Evolutionary conservation across 2,797 vertebrate species (phyloP).

Genomic region (Cottoperca gobio): DNA sequence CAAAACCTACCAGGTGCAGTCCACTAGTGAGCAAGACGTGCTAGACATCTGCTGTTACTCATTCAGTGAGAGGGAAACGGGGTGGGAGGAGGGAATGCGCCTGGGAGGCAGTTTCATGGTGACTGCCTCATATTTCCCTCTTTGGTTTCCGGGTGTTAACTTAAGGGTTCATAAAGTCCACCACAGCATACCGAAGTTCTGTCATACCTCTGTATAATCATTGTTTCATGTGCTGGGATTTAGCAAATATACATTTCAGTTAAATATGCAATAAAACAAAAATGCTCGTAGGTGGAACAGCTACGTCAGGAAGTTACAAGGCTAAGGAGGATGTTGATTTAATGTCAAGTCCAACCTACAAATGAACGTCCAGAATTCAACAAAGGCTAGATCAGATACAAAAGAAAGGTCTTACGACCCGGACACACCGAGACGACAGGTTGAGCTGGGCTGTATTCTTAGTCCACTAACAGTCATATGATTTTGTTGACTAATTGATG

Average conservation of each 20-base stretch:
- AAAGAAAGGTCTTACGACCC: background rate
- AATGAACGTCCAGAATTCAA: constrained; percentile 3
- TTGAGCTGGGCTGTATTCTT: background rate
- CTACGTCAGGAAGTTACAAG: constrained; percentile 6
- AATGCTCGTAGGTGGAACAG: background rate
- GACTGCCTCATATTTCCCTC: constrained; percentile 60
- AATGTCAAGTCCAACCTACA: background rate
- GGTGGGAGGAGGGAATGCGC: constrained; percentile 53
- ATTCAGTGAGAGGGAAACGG: constrained; percentile 58
- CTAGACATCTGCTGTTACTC: constrained; percentile 76
- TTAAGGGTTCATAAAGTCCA: constrained; percentile 43
- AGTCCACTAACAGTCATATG: too few species aligned
- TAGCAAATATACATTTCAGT: constrained; percentile 14
- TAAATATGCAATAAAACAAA: constrained; percentile 12
- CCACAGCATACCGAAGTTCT: constrained; percentile 30
- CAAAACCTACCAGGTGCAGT: constrained; percentile 71
- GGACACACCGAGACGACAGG: background rate
- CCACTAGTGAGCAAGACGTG: constrained; percentile 64
- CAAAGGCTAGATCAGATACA: background rate
- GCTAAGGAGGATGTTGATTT: constrained; percentile 2
- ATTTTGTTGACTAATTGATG: too few species aligned
- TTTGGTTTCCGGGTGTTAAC: constrained; percentile 54
- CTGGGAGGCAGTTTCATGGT: constrained; percentile 64
- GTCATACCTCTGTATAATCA: constrained; percentile 22
- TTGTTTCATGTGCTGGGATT: constrained; percentile 13